These are phyloP conservation scores for Nematopogon swammerdamellus DNA, from an alignment of 2,888 invertebrate genomes.

Conservation along the genomic window DNA sequence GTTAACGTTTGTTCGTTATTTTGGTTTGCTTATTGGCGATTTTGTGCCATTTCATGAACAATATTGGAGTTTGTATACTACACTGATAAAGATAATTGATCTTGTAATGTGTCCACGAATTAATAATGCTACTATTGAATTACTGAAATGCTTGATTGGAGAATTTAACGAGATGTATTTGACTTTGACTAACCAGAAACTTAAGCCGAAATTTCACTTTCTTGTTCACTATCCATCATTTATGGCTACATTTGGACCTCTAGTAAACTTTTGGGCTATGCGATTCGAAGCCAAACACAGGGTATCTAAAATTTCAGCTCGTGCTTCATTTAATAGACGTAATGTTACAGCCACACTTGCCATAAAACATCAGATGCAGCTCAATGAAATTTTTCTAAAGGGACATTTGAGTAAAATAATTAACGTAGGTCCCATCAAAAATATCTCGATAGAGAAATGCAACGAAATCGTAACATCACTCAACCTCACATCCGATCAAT, in stretches of 20 bases:
- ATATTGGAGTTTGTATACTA: not conserved
- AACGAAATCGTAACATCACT: not conserved
- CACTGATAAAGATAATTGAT: not conserved
- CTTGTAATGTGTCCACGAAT: not conserved
- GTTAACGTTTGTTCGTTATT: slow-evolving; percentile 1
- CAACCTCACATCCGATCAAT: too few species aligned
- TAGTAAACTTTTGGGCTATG: slow-evolving; percentile 1
- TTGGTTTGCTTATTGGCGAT: not conserved
- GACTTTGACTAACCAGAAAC: too few species aligned
- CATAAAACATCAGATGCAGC: slow-evolving; percentile 8
- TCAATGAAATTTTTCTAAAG: slow-evolving; percentile 7
- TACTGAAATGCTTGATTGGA: not conserved
- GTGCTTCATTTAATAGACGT: slow-evolving; percentile 7
- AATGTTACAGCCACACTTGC: slow-evolving; percentile 8
- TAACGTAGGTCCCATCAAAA: too few species aligned
- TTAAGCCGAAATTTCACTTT: too few species aligned
- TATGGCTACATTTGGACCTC: slow-evolving; percentile 1
- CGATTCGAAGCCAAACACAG: slow-evolving; percentile 7
- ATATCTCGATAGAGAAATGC: not conserved
- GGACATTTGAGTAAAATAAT: not conserved
- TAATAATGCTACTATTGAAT: not conserved
- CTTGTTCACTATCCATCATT: not conserved
- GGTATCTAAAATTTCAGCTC: slow-evolving; percentile 8
- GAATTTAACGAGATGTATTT: not conserved
- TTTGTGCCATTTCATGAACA: not conserved